Base-by-base conservation (phyloP, 2,888 invertebrate species). In the Drosophila paranaensis region DNA sequence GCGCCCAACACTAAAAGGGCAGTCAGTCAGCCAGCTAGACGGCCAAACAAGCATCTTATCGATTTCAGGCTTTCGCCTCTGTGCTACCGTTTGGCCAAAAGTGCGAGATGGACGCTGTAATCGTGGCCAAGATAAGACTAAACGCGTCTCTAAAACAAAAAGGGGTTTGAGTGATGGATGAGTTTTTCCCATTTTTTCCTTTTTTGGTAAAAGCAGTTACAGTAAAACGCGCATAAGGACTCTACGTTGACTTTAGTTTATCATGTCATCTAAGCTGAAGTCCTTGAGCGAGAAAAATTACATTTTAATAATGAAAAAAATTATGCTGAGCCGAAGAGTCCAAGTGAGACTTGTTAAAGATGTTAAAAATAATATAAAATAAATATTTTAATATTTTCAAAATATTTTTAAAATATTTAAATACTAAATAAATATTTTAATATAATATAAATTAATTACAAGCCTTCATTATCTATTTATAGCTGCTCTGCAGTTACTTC, bases 21-120 rank as follows among this genome's bases (percentile, higher is more conserved):
- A 54, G 40, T 35, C 55, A 40, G n/a, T n/a, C 58, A 46, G 14
- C 11, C 51, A 30, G n/a, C 40, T 33, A 37, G 35, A 45, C 53
- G 48, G 39, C 11, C n/a, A 25, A 37, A 45, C 53, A 65, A 66
- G 56, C 77, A 73, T 89, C 85, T 79, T 81, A 89, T 88, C 79
- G 88, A 84, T 88, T 89, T 72, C 62, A 58, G 77, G 62, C 72
- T 72, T 68, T 71, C 69, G 60, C 63, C 63, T 62, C 68, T 68
- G 60, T 57, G 65, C 68, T 65, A 83, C 80, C 77, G 63, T 57
- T 77, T 72, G 62, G 65, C 60, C 54, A 60, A 69, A 72, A 65
- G 61, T 45, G 25, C 45, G 37, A 61, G 80, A 83, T 65, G 64
- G 50, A 45, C 57, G 45, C 66, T 62, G 51, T 58, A 64, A 84